Evolutionary conservation across 2,113 vertebrate species (phyloP).

Genomic region (Delphinus delphis): DNA sequence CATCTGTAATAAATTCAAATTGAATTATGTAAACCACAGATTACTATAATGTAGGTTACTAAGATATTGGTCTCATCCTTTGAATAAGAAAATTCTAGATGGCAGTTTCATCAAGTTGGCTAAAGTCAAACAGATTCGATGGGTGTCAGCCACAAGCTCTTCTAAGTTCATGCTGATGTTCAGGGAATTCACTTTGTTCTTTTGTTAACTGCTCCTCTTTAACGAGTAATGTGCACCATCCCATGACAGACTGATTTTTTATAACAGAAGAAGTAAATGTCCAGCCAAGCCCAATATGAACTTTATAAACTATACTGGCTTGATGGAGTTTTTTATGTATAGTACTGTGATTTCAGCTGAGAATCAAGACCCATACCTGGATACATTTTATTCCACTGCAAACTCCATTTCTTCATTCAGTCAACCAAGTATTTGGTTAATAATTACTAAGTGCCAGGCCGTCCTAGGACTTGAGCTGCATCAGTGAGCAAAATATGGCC

Average conservation of each 20-base stretch:
- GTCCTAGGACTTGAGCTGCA: not conserved
- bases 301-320: not conserved
- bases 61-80: not conserved
- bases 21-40: not conserved
- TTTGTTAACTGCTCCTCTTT: not conserved
- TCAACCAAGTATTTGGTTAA: not conserved
- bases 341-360: not conserved
- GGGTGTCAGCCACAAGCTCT: not conserved
- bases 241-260: not conserved
- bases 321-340: not conserved
- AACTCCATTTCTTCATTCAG: constrained; percentile 2
- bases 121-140: not conserved
- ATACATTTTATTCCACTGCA: not conserved
- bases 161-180: not conserved
- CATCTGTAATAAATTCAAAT: not conserved
- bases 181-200: not conserved
- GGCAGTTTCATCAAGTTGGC: not conserved
- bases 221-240: too few species aligned
- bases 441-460: not conserved
- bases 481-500: not conserved
- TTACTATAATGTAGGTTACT: not conserved
- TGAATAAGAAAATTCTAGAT: not conserved
- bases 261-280: not conserved
- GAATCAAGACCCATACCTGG: not conserved
- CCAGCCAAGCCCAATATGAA: not conserved